Percentiles rank a stretch among this genome's conserved stretches.
Evolutionary conservation across 2,888 invertebrate genomes (phyloP).

Genomic region (Patella pellucida): DNA sequence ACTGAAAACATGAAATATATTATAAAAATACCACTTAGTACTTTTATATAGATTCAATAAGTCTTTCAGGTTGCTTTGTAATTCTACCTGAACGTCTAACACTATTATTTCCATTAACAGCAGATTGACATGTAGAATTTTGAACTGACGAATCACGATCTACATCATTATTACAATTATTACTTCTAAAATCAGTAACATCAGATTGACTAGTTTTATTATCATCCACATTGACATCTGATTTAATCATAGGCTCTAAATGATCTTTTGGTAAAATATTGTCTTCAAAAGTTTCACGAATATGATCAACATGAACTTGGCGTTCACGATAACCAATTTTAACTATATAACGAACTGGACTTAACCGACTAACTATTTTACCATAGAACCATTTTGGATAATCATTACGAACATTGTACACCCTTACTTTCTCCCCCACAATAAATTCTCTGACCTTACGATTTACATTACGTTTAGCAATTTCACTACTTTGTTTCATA

Average conservation of each 20-base stretch:
- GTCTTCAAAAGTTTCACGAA: not conserved
- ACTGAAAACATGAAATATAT: no score
- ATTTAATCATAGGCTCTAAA: not conserved
- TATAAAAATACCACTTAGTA: no score
- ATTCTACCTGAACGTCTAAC: no score
- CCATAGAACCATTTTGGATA: not conserved
- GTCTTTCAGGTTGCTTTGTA: no score
- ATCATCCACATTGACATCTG: not conserved
- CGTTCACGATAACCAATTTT: conserved; percentile 2
- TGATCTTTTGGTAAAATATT: not conserved
- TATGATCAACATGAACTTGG: conserved; percentile 1
- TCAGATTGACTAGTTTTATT: no score
- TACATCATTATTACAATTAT: no score
- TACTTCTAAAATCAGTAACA: no score
- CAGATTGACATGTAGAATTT: no score
- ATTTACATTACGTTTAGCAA: conserved; percentile 4
- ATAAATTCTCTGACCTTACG: conserved; percentile 8
- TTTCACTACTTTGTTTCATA: not conserved
- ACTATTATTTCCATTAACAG: no score
- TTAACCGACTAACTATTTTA: not conserved
- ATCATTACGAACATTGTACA: not conserved
- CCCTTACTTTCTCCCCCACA: conserved; percentile 6
- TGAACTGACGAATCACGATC: no score
- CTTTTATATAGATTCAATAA: no score
- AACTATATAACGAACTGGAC: conserved; percentile 1